phyloP scores from a whole-genome alignment of 2,113 vertebrate genomes.

The Sorex araneus region DNA sequence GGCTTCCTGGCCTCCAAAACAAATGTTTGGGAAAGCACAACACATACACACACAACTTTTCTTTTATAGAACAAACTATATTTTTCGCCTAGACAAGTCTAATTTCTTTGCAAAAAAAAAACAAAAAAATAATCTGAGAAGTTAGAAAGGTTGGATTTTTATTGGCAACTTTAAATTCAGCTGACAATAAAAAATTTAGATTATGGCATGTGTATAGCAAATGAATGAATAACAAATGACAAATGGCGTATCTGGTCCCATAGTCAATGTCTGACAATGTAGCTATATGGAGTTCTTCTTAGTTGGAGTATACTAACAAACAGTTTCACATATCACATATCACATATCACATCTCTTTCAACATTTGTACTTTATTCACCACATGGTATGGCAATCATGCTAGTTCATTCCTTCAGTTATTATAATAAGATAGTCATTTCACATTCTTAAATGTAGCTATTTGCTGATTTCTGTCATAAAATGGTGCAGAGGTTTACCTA shows the following conservation, averaged over 20 bases:
- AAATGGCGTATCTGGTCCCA: accelerated
- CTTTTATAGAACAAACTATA: too few relatives aligned
- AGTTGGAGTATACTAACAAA: neutral
- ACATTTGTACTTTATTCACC: neutral
- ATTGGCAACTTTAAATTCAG: neutral
- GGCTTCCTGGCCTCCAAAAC: too few relatives aligned
- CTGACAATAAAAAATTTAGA: neutral
- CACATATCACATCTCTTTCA: too few relatives aligned
- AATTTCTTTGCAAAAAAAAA: too few relatives aligned
- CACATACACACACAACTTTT: too few relatives aligned
- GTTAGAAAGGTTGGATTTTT: neutral
- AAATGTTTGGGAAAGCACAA: too few relatives aligned
- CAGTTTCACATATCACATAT: too few relatives aligned
- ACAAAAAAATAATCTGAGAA: too few relatives aligned
- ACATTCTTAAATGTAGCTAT: neutral
- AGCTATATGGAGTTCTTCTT: neutral
- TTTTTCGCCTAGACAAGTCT: too few relatives aligned
- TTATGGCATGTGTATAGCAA: neutral
- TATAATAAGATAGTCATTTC: neutral
- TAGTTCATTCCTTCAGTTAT: neutral
- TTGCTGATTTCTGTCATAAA: conserved; percentile 1
- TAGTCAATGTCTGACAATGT: neutral
- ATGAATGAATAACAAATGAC: neutral
- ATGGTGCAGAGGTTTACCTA: neutral
- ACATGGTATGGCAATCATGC: neutral